phyloP scores from a whole-genome alignment of 2,113 vertebrate species.

The Cavia porcellus region DNA sequence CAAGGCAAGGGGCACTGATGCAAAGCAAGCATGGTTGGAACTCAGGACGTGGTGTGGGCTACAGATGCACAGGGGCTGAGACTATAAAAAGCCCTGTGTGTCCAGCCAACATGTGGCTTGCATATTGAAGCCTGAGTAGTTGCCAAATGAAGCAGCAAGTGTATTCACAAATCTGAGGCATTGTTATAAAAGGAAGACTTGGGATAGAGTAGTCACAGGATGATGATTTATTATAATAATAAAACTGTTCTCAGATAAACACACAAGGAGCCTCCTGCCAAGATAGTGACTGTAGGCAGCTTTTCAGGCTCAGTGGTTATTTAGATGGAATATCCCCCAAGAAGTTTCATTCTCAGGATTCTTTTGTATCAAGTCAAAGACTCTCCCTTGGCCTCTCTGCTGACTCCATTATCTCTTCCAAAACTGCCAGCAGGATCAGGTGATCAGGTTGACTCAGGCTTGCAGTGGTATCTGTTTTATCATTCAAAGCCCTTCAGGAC shows the following conservation, averaged over 20 bases:
- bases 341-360: slow-evolving; percentile 60
- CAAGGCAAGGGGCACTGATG: not conserved
- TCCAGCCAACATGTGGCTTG: not conserved
- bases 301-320: slow-evolving; percentile 57
- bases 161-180: not conserved
- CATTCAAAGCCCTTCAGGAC: slow-evolving; percentile 36
- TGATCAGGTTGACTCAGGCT: slow-evolving; percentile 51
- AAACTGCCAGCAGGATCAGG: slow-evolving; percentile 3
- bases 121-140: not conserved
- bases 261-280: not conserved
- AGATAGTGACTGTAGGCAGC: not conserved
- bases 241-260: slow-evolving; percentile 44
- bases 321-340: slow-evolving; percentile 64
- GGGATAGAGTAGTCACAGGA: not conserved
- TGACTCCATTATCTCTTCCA: slow-evolving; percentile 74
- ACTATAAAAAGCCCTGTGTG: not conserved
- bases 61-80: rapidly evolving
- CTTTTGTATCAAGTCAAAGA: slow-evolving; percentile 70
- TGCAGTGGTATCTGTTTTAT: slow-evolving; percentile 65
- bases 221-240: slow-evolving; percentile 66
- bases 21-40: not conserved
- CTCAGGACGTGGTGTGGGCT: rapidly evolving
- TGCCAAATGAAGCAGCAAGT: not conserved
- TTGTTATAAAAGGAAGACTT: slow-evolving; percentile 9
- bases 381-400: slow-evolving; percentile 18